Evolutionary conservation across 2,797 vertebrate species (phyloP).

Genomic region (Helostoma temminkii): DNA sequence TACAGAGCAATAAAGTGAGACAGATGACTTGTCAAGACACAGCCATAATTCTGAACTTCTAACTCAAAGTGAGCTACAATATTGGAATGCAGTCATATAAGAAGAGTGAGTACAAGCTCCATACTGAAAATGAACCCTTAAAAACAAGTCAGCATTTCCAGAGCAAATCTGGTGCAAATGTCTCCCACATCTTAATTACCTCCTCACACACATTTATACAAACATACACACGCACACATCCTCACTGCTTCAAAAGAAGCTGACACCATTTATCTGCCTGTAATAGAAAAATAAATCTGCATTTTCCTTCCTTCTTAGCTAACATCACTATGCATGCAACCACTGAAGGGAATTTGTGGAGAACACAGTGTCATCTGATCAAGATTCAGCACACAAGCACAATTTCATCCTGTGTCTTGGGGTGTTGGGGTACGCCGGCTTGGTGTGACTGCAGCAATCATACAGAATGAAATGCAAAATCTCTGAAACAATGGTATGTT

Average conservation of each 20-base stretch:
- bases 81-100: conserved; percentile 55
- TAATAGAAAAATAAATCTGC: conserved; percentile 65
- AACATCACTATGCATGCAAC: conserved; percentile 6
- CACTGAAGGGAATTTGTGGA: conserved; percentile 15
- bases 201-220: background rate
- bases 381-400: conserved; percentile 50
- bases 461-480: conserved; percentile 34
- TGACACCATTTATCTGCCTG: conserved; percentile 44
- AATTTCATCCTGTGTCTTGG: conserved; percentile 48
- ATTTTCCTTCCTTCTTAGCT: conserved; percentile 18
- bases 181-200: conserved; percentile 66
- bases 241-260: conserved; percentile 44
- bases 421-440: conserved; percentile 26
- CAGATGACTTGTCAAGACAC: conserved; percentile 48
- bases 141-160: conserved; percentile 51
- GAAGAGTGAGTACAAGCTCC: conserved; percentile 35
- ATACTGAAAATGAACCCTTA: conserved; percentile 49
- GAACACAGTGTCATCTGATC: conserved; percentile 45
- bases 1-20: conserved; percentile 8
- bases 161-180: conserved; percentile 57
- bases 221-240: background rate
- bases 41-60: conserved; percentile 58
- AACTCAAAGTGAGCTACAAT: conserved; percentile 58
- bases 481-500: conserved; percentile 36
- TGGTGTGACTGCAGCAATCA: conserved; percentile 48